phyloP scores from a whole-genome alignment of 2,888 invertebrate genomes.

The Drosophila picticornis region DNA sequence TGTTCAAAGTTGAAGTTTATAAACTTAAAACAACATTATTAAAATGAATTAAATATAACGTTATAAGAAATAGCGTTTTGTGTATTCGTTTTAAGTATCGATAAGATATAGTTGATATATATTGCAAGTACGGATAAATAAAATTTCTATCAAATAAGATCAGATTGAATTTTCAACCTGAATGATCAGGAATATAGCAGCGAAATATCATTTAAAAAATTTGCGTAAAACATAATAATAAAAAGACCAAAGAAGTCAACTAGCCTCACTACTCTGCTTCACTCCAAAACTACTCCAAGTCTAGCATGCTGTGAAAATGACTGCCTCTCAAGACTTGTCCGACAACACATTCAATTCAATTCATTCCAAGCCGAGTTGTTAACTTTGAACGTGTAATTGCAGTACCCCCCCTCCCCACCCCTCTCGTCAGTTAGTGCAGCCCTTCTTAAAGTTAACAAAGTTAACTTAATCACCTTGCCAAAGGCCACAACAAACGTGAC shows the following conservation, averaged over 20 bases:
- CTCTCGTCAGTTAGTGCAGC: not conserved
- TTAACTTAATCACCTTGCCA: constrained; percentile 54
- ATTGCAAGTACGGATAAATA: not conserved
- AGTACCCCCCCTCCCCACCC: not conserved
- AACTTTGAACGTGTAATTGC: constrained; percentile 60
- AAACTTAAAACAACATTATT: not conserved
- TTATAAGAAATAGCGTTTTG: not conserved
- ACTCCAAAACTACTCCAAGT: not conserved
- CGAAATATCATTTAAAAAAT: not conserved
- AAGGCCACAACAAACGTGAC: constrained; percentile 51
- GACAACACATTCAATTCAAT: constrained; percentile 24
- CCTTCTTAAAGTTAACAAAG: constrained; percentile 16
- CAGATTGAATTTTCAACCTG: not conserved
- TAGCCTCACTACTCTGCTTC: not conserved
- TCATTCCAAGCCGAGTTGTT: constrained; percentile 46
- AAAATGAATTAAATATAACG: not conserved
- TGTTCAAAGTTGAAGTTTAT: not conserved
- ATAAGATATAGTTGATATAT: not conserved
- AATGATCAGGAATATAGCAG: not conserved
- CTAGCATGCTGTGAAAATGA: constrained; percentile 1
- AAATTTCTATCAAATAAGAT: not conserved
- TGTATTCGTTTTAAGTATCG: too few relatives aligned
- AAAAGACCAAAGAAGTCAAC: constrained; percentile 1
- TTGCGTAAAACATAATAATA: not conserved
- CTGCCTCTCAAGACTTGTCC: constrained; percentile 33